These are phyloP conservation scores for Conus canariensis DNA, from an alignment of 2,888 invertebrate species.

Conservation along the genomic window DNA sequence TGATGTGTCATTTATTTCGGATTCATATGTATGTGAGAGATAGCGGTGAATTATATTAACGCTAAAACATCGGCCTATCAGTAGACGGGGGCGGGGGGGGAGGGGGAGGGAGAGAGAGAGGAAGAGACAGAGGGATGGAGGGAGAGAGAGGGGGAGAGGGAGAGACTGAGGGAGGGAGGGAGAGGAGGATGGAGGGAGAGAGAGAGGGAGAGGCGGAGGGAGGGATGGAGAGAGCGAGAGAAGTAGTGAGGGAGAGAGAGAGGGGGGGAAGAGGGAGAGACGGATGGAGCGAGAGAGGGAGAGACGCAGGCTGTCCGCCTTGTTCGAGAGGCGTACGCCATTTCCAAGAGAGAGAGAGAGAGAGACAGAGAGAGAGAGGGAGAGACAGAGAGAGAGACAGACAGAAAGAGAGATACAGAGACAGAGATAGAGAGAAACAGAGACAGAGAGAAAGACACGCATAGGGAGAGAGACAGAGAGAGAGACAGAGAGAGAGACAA, in stretches of 20 bases:
- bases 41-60: too few relatives aligned
- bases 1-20: too few relatives aligned
- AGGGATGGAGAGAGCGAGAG: neutral
- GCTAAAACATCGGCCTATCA: too few relatives aligned
- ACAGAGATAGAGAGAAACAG: neutral
- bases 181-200: neutral
- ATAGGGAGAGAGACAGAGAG: neutral
- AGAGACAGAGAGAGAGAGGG: constrained; percentile 29
- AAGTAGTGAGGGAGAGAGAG: neutral
- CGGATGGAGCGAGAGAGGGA: neutral
- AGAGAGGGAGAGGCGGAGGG: neutral
- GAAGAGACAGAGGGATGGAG: neutral
- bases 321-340: too few relatives aligned
- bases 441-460: neutral
- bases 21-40: too few relatives aligned
- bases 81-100: neutral
- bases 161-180: neutral
- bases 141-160: neutral
- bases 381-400: neutral
- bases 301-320: neutral
- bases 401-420: neutral
- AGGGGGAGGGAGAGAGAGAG: neutral
- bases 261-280: neutral
- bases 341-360: constrained; percentile 8
- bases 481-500: neutral